Evolutionary conservation across 2,113 vertebrate species (phyloP).

Genomic region (Anolis sagrei): DNA sequence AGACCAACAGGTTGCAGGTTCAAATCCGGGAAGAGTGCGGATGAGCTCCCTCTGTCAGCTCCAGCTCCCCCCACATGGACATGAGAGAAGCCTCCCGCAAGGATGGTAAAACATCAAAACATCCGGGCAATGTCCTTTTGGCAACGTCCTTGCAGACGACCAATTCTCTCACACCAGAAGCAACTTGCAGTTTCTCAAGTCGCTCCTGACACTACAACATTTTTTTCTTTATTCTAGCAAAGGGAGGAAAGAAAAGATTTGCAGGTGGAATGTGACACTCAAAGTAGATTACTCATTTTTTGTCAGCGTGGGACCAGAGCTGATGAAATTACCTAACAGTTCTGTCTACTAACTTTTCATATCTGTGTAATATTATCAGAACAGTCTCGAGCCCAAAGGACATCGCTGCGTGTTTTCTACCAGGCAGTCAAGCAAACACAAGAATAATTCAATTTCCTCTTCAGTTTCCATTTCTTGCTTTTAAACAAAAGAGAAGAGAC

Average conservation of each 20-base stretch:
- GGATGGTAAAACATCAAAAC: no score
- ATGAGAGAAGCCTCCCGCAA: no score
- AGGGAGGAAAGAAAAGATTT: neutral
- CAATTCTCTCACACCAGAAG: no score
- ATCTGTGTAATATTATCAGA: neutral
- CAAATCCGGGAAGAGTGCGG: no score
- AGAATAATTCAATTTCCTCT: constrained; percentile 8
- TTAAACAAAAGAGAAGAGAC: neutral
- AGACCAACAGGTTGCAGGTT: no score
- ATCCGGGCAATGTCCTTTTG: no score
- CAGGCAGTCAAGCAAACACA: neutral
- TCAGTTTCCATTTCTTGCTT: neutral
- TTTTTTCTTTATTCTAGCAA: neutral
- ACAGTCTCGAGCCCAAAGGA: neutral
- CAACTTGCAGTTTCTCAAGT: no score
- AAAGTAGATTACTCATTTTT: neutral
- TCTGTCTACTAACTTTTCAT: neutral
- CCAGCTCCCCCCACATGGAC: no score
- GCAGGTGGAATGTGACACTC: neutral
- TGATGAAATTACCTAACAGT: neutral
- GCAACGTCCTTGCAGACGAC: no score
- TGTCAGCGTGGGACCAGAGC: neutral
- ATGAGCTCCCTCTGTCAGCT: no score
- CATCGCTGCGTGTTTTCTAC: neutral
- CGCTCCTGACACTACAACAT: no score